A percentile compares a stretch with the other conserved stretches of the same genome.
Evolutionary conservation across 37 sponge, comb jelly and placozoan genomes (phyloP).

Genomic region (Aplysina aerophoba): DNA sequence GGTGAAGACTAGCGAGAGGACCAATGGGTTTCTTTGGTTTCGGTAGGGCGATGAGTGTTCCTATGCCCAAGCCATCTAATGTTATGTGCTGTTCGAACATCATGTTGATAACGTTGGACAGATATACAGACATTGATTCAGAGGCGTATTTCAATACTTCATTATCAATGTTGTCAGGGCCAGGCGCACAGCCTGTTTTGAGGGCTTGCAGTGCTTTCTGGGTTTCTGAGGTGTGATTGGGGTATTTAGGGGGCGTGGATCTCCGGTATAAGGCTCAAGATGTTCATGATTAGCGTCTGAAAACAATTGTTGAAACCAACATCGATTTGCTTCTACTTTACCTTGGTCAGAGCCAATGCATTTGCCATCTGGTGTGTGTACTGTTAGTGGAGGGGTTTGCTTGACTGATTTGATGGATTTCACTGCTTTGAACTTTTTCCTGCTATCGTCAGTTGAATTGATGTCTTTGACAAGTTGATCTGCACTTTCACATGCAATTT

Average conservation of each 20-base stretch:
- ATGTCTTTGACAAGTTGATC: constrained; percentile 18
- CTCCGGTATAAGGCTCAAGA: not conserved
- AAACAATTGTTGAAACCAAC: constrained; percentile 24
- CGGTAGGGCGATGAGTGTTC: not conserved
- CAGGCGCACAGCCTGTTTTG: not conserved
- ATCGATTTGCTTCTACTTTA: not conserved
- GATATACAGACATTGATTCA: constrained; percentile 14
- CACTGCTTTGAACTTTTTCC: constrained; percentile 32
- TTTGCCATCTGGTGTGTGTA: constrained; percentile 21
- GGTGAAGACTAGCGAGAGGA: not conserved
- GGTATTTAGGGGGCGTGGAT: not conserved
- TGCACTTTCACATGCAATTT: not conserved
- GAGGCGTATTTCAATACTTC: constrained; percentile 31
- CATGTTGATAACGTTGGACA: constrained; percentile 20
- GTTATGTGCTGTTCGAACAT: constrained; percentile 22
- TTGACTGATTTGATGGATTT: constrained; percentile 1
- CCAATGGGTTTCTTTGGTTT: constrained; percentile 17
- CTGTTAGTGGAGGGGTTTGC: not conserved
- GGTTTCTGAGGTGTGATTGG: constrained; percentile 33
- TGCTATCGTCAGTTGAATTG: constrained; percentile 23
- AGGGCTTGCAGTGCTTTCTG: not conserved
- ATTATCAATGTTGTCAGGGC: constrained; percentile 12
- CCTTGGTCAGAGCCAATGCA: constrained; percentile 23
- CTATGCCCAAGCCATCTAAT: not conserved
- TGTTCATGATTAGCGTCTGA: constrained; percentile 15